phyloP scores from a whole-genome alignment of 2,797 vertebrate species.

The Mus caroli region DNA sequence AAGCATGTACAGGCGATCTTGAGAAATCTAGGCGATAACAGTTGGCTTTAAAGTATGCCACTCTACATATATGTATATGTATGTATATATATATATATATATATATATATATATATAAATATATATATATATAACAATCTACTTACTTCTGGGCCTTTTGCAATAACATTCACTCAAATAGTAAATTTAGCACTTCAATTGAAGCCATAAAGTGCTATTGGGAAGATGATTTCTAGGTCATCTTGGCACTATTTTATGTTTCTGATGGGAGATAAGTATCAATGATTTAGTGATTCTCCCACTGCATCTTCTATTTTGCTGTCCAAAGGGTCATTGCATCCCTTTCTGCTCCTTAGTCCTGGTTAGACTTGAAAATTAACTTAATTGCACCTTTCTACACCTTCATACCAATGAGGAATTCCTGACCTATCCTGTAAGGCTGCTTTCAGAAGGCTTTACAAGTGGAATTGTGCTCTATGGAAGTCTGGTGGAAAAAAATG shows the following conservation, averaged over 20 bases:
- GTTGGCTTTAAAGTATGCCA: background rate
- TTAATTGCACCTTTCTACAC: background rate
- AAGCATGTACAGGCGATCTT: background rate
- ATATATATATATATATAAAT: too few relatives aligned
- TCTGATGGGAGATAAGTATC: background rate
- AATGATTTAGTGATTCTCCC: slow-evolving; percentile 6
- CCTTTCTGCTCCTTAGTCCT: background rate
- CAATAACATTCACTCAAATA: background rate
- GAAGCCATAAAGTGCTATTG: background rate
- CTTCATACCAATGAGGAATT: background rate
- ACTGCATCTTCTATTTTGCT: background rate
- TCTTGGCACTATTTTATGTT: slow-evolving; percentile 19
- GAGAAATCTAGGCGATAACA: background rate
- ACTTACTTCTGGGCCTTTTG: background rate
- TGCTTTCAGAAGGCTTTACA: background rate
- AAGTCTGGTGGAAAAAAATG: background rate
- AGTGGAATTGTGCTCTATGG: background rate
- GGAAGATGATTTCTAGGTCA: slow-evolving; percentile 7
- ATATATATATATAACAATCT: background rate
- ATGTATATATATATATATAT: too few relatives aligned
- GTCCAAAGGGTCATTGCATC: background rate
- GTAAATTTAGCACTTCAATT: background rate
- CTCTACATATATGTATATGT: background rate
- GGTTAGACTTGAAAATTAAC: background rate
- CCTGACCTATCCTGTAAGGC: background rate